Base-by-base conservation (phyloP, 2,113 vertebrate genomes). In the Mixornis gularis region DNA sequence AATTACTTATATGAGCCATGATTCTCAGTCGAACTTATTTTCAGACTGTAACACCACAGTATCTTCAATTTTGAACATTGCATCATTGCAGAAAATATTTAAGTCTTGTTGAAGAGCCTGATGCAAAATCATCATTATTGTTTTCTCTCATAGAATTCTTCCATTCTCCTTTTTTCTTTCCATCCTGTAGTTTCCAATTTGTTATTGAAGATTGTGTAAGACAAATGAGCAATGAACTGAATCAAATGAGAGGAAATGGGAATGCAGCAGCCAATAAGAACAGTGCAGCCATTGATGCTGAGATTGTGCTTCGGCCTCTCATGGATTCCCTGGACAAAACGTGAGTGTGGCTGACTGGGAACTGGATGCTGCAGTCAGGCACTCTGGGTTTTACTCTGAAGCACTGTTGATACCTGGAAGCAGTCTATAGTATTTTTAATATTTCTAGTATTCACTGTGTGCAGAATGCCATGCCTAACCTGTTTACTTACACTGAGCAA, bases 241-340 rank as follows among this genome's bases (percentile, higher is more conserved):
- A 98, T 44, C 99, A 98, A 87, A 99, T 99, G 98, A 98, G 98
- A 97, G 98, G 98, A 7, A 97, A 97, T 16, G 97, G 97, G 59
- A 98, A 95, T 17, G 84, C 93, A 36, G 65, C 97, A 2, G 96
- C 97, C 38, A 98, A 98, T 85, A 98, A 98, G 63, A 99, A 98
- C 96, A 99, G 98, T 20, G 96, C 98, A 1, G 98, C 98, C n/a
- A 97, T 99, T 95, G 99, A 99, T 55, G 99, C 99, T 1, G 99
- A 99, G 95, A 96, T 98, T 3, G 98, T 98, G 40, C 97, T 99
- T 46, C 97, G 99, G 40, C 98, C 99, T 4, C 98, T 99, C 40
- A 99, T 99, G 99, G 99, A 99, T 85, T 98, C 99, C 77, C 97
- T 99, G 90, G 99, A 99, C 96, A 99, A 99, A 97, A 99, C 97